A percentile compares a stretch with the other conserved stretches of the same genome.
Evolutionary conservation across 92 coral and sea anemone genomes (phyloP).

Genomic region (Anthopleura xanthogrammica): DNA sequence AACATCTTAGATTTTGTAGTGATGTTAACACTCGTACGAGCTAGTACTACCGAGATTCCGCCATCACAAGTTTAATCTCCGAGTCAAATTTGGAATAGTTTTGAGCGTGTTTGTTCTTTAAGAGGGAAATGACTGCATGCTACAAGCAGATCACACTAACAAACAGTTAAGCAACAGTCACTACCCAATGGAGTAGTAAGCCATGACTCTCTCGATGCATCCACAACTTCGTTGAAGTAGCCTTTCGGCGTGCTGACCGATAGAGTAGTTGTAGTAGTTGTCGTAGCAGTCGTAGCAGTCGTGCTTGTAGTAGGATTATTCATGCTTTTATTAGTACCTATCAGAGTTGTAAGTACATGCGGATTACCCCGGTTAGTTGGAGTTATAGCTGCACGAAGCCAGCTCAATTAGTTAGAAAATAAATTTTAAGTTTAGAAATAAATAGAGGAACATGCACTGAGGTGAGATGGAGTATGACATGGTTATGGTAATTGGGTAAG

Average conservation of each 20-base stretch:
- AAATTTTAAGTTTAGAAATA: neutral
- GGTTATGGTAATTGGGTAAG: too few relatives aligned
- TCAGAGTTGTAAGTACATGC: slow-evolving; percentile 1
- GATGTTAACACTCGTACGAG: neutral
- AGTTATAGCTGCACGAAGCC: neutral
- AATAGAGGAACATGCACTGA: neutral
- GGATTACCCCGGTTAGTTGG: slow-evolving; percentile 5
- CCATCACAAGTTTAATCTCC: too few relatives aligned
- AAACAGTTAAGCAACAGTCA: neutral
- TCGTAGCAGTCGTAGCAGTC: neutral
- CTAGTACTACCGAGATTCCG: too few relatives aligned
- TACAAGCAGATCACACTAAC: slow-evolving; percentile 24
- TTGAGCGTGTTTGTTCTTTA: slow-evolving; percentile 1
- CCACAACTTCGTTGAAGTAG: neutral
- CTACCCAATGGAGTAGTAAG: slow-evolving; percentile 15
- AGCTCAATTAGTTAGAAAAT: neutral
- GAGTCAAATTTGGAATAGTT: neutral
- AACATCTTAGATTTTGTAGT: too few relatives aligned
- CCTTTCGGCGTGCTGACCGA: neutral
- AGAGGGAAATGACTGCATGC: slow-evolving; percentile 14
- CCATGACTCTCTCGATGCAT: neutral
- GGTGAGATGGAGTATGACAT: neutral
- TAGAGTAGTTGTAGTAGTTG: neutral
- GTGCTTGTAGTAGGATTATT: neutral
- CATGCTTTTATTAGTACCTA: slow-evolving; percentile 17